These are phyloP conservation scores for Phenganax marumi DNA, from an alignment of 92 coral and sea anemone species.

Conservation along the genomic window DNA sequence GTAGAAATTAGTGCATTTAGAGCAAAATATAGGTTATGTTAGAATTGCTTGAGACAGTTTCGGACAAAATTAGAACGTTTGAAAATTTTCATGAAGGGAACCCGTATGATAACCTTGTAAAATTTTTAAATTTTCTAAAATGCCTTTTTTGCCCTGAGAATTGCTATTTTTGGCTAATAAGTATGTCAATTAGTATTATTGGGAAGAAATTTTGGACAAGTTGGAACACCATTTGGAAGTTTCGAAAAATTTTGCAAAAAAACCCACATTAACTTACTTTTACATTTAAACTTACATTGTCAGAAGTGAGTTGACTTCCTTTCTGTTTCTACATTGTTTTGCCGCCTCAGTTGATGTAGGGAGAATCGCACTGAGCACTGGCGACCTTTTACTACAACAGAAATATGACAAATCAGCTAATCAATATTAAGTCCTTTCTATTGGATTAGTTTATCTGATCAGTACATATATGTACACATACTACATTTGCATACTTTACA, in stretches of 20 bases:
- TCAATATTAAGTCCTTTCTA: not conserved
- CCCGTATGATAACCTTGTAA: too few relatives aligned
- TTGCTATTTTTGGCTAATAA: too few relatives aligned
- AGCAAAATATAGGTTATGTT: too few relatives aligned
- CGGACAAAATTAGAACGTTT: too few relatives aligned
- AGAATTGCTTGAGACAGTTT: too few relatives aligned
- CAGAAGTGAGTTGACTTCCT: conserved; percentile 72
- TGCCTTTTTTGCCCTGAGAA: too few relatives aligned
- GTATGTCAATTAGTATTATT: too few relatives aligned
- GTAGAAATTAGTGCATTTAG: too few relatives aligned
- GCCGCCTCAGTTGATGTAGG: conserved; percentile 95
- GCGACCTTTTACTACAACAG: conserved; percentile 78
- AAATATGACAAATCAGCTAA: not conserved
- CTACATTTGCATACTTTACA: conserved; percentile 65
- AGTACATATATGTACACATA: not conserved
- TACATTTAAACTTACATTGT: conserved; percentile 57
- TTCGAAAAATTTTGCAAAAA: not conserved
- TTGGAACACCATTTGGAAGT: not conserved
- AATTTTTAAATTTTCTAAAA: too few relatives aligned
- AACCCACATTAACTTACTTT: not conserved
- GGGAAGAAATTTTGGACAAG: not conserved
- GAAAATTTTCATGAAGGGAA: too few relatives aligned
- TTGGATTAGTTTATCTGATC: not conserved
- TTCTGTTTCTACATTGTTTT: conserved; percentile 84
- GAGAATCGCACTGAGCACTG: conserved; percentile 80